Evolutionary conservation across 2,888 invertebrate species (phyloP).

Genomic region (Apotomis betuletana): DNA sequence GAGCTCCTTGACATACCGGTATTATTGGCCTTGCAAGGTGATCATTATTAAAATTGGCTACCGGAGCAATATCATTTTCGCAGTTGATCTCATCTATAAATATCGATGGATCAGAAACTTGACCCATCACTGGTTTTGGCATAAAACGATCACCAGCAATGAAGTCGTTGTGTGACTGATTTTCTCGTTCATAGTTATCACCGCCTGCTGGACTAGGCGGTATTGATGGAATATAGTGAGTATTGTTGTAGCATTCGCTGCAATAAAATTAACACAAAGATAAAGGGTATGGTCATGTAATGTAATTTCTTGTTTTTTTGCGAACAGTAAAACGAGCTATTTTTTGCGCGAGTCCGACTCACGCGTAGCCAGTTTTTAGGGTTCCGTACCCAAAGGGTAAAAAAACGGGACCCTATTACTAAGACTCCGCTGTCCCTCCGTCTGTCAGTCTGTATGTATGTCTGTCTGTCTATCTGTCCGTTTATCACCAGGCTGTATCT

Average conservation of each 20-base stretch:
- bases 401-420: no score
- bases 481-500: no score
- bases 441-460: no score
- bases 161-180: neutral
- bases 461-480: no score
- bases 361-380: no score
- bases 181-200: neutral
- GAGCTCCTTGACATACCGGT: neutral
- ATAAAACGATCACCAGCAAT: neutral
- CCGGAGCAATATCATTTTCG: neutral
- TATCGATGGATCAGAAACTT: neutral
- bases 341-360: no score
- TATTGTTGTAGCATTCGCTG: neutral
- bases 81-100: neutral
- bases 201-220: slow-evolving; percentile 3
- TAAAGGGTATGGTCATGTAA: no score
- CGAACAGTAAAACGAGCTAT: no score
- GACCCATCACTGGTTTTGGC: neutral
- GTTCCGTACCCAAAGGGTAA: no score
- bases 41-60: neutral
- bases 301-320: no score
- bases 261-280: neutral
- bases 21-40: slow-evolving; percentile 1
- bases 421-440: no score
- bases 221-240: slow-evolving; percentile 1